phyloP scores from a whole-genome alignment of 1,140 invertebrate species.

The Lordiphosa collinella region DNA sequence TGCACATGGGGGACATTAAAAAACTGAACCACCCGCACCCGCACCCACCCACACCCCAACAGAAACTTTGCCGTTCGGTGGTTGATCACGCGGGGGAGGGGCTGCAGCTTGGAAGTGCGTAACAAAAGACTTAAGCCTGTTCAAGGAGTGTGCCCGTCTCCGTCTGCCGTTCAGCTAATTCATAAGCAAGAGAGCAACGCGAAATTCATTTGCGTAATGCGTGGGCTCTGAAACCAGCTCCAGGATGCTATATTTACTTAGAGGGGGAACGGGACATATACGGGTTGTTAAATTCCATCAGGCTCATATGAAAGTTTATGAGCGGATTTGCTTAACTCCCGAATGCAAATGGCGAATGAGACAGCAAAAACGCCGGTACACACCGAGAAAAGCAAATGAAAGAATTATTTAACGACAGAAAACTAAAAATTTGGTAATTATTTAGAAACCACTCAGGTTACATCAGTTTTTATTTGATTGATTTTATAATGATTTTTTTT shows the following conservation, averaged over 20 bases:
- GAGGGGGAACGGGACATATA: background rate
- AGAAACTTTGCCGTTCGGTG: slow-evolving; percentile 48
- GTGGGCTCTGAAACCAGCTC: slow-evolving; percentile 12
- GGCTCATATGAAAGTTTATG: slow-evolving; percentile 59
- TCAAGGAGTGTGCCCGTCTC: slow-evolving; percentile 50
- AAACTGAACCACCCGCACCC: slow-evolving; percentile 34
- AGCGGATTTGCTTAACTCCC: slow-evolving; percentile 44
- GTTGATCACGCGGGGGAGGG: background rate
- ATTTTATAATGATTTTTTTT: too few relatives aligned
- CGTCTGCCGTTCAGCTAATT: slow-evolving; percentile 69
- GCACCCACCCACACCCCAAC: slow-evolving; percentile 7
- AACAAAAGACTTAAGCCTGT: slow-evolving; percentile 51
- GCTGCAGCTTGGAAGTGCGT: slow-evolving; percentile 2
- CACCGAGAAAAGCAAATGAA: background rate
- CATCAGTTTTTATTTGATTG: too few relatives aligned
- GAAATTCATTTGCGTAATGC: slow-evolving; percentile 73
- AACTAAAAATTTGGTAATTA: too few relatives aligned
- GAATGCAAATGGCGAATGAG: slow-evolving; percentile 30
- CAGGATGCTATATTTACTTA: background rate
- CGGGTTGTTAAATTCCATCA: slow-evolving; percentile 23
- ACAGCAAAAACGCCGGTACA: background rate
- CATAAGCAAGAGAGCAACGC: slow-evolving; percentile 30
- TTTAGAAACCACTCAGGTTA: too few relatives aligned
- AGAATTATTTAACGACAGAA: too few relatives aligned
- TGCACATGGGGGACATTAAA: slow-evolving; percentile 41